Conservation (phyloP, 1,140 invertebrate genomes). For the Drosophila hydei region DNA sequence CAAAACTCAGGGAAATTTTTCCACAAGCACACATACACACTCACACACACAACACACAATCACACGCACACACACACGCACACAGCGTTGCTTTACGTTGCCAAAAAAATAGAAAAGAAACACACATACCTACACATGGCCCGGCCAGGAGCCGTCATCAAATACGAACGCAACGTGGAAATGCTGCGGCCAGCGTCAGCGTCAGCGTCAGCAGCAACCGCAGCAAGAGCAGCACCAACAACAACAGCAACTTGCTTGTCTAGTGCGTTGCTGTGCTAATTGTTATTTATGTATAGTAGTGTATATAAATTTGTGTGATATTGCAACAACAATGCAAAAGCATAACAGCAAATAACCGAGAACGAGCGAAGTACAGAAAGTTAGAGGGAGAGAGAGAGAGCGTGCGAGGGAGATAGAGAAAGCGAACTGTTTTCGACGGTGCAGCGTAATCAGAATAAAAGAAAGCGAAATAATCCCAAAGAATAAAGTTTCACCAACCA, state of each 20-base stretch:
- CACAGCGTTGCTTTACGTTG: constrained; percentile 21
- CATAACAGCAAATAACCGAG: constrained; percentile 16
- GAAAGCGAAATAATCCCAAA: constrained; percentile 7
- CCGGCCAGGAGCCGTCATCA: constrained; percentile 27
- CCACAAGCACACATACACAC: constrained; percentile 38
- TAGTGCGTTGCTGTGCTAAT: constrained; percentile 61
- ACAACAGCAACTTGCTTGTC: constrained; percentile 35
- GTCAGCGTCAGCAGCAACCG: constrained; percentile 31
- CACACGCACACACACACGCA: constrained; percentile 12
- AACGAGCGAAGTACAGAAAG: neutral
- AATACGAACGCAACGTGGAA: constrained; percentile 25
- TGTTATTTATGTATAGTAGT: constrained; percentile 76
- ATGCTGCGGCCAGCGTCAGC: constrained; percentile 31
- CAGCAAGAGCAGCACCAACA: constrained; percentile 13
- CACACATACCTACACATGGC: constrained; percentile 60
- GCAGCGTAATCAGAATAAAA: neutral
- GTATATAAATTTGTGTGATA: constrained; percentile 77
- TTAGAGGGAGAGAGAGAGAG: constrained; percentile 3
- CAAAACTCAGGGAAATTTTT: constrained; percentile 73
- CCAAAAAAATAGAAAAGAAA: constrained; percentile 27
- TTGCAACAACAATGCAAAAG: constrained; percentile 46
- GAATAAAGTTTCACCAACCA: constrained; percentile 39
- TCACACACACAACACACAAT: constrained; percentile 21
- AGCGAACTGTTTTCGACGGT: neutral
- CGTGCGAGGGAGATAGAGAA: neutral